Percentiles rank a stretch among this genome's conserved stretches.
These are phyloP conservation scores for Plotosus lineatus DNA, from an alignment of 2,113 vertebrate species.

Conservation along the genomic window DNA sequence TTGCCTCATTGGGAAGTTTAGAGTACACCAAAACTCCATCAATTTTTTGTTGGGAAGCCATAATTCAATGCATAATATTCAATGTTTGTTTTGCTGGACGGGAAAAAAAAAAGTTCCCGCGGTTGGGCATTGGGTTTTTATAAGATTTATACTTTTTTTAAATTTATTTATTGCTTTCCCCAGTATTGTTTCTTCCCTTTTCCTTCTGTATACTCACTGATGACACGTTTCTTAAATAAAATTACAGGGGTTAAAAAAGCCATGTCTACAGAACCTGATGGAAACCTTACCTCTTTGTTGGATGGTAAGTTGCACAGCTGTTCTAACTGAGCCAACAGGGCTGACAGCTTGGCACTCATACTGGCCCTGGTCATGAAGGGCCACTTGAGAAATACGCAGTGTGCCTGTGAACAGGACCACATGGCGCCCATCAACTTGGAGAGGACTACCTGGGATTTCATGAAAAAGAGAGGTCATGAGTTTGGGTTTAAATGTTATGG, in stretches of 20 bases:
- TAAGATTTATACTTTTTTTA: no score
- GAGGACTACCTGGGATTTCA: conserved; percentile 76
- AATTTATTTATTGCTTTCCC: background rate
- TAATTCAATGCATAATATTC: background rate
- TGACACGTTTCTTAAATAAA: background rate
- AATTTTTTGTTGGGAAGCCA: background rate
- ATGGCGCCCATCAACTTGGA: conserved; percentile 87
- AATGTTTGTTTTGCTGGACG: background rate
- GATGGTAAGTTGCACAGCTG: conserved; percentile 81
- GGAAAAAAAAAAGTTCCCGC: background rate
- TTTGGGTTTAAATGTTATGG: background rate
- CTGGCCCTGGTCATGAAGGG: conserved; percentile 91
- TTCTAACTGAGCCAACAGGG: conserved; percentile 83
- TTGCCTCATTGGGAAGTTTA: background rate
- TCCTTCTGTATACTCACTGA: background rate
- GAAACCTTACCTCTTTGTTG: conserved; percentile 84
- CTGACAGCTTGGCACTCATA: conserved; percentile 97
- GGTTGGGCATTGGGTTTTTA: background rate
- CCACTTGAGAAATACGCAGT: conserved; percentile 85
- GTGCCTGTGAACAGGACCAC: conserved; percentile 84
- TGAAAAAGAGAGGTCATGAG: background rate
- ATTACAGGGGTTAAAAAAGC: background rate
- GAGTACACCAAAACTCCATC: background rate
- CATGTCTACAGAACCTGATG: background rate
- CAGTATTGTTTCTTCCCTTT: no score